Evolutionary conservation across 2,113 vertebrate species (phyloP).

Genomic region (Pollimyrus isidori): DNA sequence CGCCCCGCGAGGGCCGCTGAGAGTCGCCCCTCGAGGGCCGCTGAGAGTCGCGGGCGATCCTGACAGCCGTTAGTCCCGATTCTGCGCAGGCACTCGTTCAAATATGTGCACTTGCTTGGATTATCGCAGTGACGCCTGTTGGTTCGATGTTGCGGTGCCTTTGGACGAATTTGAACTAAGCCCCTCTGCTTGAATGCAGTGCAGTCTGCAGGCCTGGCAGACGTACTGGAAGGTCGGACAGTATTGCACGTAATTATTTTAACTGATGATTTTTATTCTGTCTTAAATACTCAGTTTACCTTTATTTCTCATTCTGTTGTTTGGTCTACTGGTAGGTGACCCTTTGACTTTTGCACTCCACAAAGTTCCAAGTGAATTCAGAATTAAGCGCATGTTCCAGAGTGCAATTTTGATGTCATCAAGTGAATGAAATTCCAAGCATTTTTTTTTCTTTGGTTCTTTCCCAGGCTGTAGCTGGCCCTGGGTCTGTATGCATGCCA

Average conservation of each 20-base stretch:
- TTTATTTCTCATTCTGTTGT: not conserved
- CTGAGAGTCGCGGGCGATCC: not conserved
- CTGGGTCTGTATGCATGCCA: not conserved
- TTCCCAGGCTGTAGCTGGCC: not conserved
- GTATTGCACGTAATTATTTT: not conserved
- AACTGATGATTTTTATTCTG: not conserved
- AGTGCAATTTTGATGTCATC: not conserved
- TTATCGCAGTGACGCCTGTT: not conserved
- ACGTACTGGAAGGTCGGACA: not conserved
- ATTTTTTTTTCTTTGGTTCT: not conserved
- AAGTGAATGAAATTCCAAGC: not conserved
- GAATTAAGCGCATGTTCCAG: not conserved
- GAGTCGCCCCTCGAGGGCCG: not conserved
- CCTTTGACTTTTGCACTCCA: slow-evolving; percentile 50
- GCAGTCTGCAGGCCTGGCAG: not conserved
- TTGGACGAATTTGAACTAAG: not conserved
- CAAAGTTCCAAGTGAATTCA: not conserved
- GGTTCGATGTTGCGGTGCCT: not conserved
- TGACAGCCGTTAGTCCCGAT: not conserved
- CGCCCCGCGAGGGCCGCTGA: not conserved
- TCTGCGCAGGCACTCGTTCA: not conserved
- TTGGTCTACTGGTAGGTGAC: slow-evolving; percentile 30
- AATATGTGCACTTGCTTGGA: not conserved
- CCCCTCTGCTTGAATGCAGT: not conserved
- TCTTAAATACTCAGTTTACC: not conserved